Evolutionary conservation across 30 jellyfish, hydroid and myxozoan species (phyloP), one percentile per base, ranked within the genome.

Genomic region (Mastigias papua): DNA sequence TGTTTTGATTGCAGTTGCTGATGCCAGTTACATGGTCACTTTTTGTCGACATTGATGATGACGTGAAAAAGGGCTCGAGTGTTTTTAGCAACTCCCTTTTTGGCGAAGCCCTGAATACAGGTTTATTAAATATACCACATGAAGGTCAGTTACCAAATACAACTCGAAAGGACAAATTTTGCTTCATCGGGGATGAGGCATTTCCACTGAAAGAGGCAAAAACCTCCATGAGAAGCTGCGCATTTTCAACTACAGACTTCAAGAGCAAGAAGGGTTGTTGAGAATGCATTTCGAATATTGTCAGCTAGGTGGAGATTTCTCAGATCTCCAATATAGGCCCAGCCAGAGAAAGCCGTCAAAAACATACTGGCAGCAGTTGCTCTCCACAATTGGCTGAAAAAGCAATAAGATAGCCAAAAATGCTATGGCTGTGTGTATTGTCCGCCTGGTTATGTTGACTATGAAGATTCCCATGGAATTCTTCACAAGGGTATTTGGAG

Each of bases 251-350:
- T 84, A 73, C 87, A 35, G 84, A 16, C 69, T 81, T 81, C 91
- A 20, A 61, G 84, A 30, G 91, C 91, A 15, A 46, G 91, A 23
- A 73, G 93, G 60, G 88, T 84, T 16, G 80, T 35, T 29, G 87
- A 73, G 75, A 84, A 84, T 73, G 91, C 91, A 31, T 81, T 81
- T 68, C 84, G 91, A 26, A 80, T 80, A 62, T 82, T 80, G 33
- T 72, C 84, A 72, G 86, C 86, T 7, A 48, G 86, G 48, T 74
- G 74, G 89, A 32, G 78, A 54, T 78, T 60, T 78, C 50, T 51
- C 63, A 48, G 86, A 1, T 32, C 70, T 27, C 67, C 78, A 9
- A 78, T 78, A 9, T 81, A 78, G 32, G 89, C 89, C 9, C 89
- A 78, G 81, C 89, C 86, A 19, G 86, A 74, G 66, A 1, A 74